These are phyloP conservation scores for Leptogaster cylindrica DNA, from an alignment of 2,888 invertebrate species.

Conservation along the genomic window DNA sequence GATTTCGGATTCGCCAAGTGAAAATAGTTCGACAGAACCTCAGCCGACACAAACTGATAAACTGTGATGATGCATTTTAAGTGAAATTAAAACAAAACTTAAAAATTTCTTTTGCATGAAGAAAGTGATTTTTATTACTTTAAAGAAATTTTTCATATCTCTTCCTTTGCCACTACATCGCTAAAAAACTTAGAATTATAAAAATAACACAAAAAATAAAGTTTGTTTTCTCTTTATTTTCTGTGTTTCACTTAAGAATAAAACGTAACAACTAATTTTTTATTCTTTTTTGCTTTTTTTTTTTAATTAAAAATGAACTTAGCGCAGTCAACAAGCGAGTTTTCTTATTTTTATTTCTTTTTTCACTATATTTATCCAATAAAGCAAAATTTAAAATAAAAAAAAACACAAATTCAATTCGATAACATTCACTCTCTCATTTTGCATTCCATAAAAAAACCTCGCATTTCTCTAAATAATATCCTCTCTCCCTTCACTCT, in stretches of 20 bases:
- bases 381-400: constrained; percentile 42
- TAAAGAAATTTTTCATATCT: constrained; percentile 32
- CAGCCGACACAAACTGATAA: no score
- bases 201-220: constrained; percentile 43
- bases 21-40: no score
- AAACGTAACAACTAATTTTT: constrained; percentile 35
- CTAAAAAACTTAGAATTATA: constrained; percentile 44
- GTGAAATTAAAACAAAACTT: constrained; percentile 4
- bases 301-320: constrained; percentile 25
- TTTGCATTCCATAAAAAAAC: neutral
- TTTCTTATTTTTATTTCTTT: constrained; percentile 30
- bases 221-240: constrained; percentile 32
- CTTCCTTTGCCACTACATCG: constrained; percentile 42
- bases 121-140: constrained; percentile 45
- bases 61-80: no score
- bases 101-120: constrained; percentile 41
- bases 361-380: neutral
- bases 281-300: neutral
- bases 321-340: constrained; percentile 46
- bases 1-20: no score
- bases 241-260: constrained; percentile 27
- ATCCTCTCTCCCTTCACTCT: constrained; percentile 2
- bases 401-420: neutral
- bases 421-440: constrained; percentile 23
- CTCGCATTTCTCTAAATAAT: neutral